Conservation (phyloP, 2,797 vertebrate genomes). For the Alca torda region DNA sequence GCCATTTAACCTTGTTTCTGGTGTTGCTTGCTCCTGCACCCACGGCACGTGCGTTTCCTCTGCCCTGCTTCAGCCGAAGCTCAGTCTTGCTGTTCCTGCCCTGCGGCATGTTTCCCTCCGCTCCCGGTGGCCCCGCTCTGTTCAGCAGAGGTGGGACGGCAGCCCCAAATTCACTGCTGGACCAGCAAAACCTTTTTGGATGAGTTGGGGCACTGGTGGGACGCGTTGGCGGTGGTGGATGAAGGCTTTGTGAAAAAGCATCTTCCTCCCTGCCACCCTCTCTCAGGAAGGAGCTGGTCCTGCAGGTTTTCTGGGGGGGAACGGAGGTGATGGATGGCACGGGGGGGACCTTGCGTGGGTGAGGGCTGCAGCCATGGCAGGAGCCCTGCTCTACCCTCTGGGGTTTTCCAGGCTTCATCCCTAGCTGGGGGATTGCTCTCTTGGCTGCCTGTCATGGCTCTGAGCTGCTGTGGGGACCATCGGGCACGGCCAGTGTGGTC, state of each 20-base stretch:
- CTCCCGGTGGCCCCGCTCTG: not conserved
- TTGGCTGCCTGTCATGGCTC: not conserved
- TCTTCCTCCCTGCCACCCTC: not conserved
- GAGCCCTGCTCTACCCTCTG: not conserved
- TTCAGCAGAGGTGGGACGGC: not conserved
- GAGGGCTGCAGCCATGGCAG: rapidly evolving
- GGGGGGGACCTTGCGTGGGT: rapidly evolving
- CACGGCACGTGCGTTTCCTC: not conserved
- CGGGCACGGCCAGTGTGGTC: rapidly evolving
- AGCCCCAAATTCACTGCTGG: not conserved
- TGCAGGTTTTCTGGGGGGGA: not conserved
- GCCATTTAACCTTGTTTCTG: not conserved
- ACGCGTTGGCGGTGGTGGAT: not conserved
- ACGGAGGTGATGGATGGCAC: not conserved
- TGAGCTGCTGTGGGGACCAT: not conserved
- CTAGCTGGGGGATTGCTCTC: not conserved
- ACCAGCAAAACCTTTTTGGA: not conserved
- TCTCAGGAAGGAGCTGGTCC: not conserved
- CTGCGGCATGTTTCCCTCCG: not conserved
- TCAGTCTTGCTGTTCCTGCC: not conserved
- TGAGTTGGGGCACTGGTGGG: rapidly evolving
- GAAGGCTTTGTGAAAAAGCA: not conserved
- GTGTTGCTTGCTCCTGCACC: not conserved
- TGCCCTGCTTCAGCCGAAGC: not conserved
- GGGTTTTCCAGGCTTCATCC: not conserved